Conservation (phyloP, 2,113 vertebrate species). For the Tachuris rubrigastra region DNA sequence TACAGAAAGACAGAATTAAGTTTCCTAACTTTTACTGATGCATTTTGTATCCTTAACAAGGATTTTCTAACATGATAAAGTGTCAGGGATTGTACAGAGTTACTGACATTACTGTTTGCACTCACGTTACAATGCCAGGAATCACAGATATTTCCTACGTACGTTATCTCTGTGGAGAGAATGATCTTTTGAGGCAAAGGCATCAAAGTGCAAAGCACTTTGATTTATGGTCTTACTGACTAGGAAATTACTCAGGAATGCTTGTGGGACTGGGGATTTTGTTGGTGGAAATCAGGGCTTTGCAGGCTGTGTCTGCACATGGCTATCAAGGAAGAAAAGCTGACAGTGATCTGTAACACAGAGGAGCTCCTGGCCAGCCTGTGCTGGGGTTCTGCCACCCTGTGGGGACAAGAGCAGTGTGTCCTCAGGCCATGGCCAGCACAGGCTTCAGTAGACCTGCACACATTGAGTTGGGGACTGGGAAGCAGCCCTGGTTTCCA, state of each 20-base stretch:
- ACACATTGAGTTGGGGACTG: background rate
- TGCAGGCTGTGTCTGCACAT: background rate
- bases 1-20: background rate
- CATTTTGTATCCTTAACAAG: background rate
- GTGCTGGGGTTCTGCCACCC: background rate
- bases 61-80: background rate
- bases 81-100: background rate
- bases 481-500: background rate
- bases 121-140: background rate
- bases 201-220: background rate
- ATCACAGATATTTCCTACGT: rapidly evolving
- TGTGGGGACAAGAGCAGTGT: rapidly evolving
- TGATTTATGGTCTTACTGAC: background rate
- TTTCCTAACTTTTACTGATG: background rate
- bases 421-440: background rate
- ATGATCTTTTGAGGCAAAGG: background rate
- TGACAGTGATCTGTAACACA: rapidly evolving
- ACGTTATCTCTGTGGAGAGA: background rate
- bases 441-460: background rate
- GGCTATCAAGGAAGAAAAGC: rapidly evolving
- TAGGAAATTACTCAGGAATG: background rate
- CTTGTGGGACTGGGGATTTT: background rate
- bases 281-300: background rate
- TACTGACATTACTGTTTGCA: background rate
- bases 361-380: background rate